phyloP scores from a whole-genome alignment of 53 echinoderm and acorn worm genomes.

The Arbacia lixula region DNA sequence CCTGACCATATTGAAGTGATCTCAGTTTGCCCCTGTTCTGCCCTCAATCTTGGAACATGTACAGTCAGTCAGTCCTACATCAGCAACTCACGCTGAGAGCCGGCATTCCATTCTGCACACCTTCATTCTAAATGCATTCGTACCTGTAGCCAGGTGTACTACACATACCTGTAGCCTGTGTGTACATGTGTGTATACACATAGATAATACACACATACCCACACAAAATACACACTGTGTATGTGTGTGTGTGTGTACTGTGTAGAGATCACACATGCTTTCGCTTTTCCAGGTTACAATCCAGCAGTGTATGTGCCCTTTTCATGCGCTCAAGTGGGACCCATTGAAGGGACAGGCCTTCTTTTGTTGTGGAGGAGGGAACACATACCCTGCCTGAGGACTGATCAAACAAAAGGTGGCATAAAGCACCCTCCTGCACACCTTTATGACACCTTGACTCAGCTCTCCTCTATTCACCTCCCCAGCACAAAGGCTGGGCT shows the following conservation, averaged over 20 bases:
- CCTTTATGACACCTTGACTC: constrained; percentile 59
- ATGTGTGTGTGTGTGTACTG: not conserved
- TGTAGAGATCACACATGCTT: constrained; percentile 16
- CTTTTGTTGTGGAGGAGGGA: constrained; percentile 45
- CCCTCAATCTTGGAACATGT: too few species aligned
- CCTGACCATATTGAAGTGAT: too few species aligned
- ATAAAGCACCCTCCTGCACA: constrained; percentile 43
- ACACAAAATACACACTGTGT: too few species aligned
- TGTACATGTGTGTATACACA: not conserved
- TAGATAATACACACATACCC: too few species aligned
- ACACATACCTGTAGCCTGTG: constrained; percentile 30
- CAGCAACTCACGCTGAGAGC: not conserved
- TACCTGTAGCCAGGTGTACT: too few species aligned
- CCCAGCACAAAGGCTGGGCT: not conserved
- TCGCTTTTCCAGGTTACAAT: constrained; percentile 23
- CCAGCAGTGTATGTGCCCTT: constrained; percentile 29
- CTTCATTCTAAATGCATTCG: not conserved
- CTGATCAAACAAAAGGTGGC: constrained; percentile 49
- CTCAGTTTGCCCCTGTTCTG: too few species aligned
- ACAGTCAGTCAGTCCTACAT: too few species aligned
- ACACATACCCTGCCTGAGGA: constrained; percentile 19
- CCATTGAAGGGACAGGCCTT: constrained; percentile 34
- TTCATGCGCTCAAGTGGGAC: constrained; percentile 29
- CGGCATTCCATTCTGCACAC: constrained; percentile 40
- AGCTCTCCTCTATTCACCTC: constrained; percentile 25